phyloP scores from a whole-genome alignment of 2,888 invertebrate genomes.

The Euplexia lucipara region DNA sequence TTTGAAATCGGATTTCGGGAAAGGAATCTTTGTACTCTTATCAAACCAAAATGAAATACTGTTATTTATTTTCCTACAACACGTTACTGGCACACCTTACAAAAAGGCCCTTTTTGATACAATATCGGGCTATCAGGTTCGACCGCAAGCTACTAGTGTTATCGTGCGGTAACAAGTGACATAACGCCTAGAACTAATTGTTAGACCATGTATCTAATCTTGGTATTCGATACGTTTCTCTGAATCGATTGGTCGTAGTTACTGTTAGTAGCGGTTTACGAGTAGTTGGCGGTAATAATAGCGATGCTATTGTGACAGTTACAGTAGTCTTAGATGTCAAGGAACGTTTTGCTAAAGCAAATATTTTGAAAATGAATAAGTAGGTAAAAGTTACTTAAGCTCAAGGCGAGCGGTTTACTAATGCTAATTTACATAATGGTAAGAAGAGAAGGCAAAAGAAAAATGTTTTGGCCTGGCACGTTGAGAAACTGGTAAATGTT shows the following conservation, averaged over 20 bases:
- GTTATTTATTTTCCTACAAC: conserved; percentile 14
- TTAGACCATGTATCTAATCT: conserved; percentile 41
- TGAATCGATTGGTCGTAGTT: conserved; percentile 18
- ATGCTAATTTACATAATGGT: conserved; percentile 3
- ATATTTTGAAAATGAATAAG: neutral
- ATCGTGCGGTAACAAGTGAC: conserved; percentile 47
- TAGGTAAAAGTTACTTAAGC: neutral
- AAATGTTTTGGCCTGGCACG: neutral
- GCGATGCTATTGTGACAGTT: neutral
- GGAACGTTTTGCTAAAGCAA: neutral
- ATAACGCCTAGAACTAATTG: conserved; percentile 47
- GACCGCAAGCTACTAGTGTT: conserved; percentile 59
- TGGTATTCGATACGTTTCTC: conserved; percentile 23
- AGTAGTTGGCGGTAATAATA: neutral
- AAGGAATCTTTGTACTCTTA: conserved; percentile 34
- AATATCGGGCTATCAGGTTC: conserved; percentile 43
- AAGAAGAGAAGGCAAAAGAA: neutral
- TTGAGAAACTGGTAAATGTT: neutral
- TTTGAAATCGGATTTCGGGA: neutral
- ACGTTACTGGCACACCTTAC: conserved; percentile 30
- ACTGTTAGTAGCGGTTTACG: neutral
- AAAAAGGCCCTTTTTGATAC: conserved; percentile 30
- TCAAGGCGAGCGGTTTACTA: neutral
- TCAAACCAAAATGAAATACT: conserved; percentile 10
- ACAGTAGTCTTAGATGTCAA: neutral